phyloP scores from a whole-genome alignment of 2,797 vertebrate genomes.

The Enteromius argenteus region DNA sequence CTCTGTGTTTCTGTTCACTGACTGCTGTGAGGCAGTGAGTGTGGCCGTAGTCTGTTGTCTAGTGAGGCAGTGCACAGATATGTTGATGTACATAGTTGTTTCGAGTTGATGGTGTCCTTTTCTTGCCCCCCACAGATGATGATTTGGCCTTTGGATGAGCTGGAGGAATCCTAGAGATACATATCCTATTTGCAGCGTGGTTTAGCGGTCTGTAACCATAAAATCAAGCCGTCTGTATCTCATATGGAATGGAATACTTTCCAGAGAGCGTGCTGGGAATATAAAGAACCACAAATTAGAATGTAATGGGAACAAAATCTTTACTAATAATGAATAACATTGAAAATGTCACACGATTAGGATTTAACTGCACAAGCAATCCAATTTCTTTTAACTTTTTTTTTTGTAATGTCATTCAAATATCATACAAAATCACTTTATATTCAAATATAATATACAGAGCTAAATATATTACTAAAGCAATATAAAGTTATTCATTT shows the following conservation, averaged over 20 bases:
- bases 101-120: slow-evolving; percentile 29
- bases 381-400: not conserved
- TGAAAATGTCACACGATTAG: not conserved
- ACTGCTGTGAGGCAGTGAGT: not conserved
- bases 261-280: not conserved
- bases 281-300: not conserved
- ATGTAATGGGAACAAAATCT: not conserved
- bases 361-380: not conserved
- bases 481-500: not conserved
- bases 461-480: not conserved
- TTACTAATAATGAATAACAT: not conserved
- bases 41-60: not conserved
- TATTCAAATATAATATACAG: not conserved
- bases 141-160: slow-evolving; percentile 18
- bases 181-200: not conserved
- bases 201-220: slow-evolving; percentile 24
- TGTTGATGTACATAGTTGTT: not conserved
- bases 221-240: slow-evolving; percentile 15
- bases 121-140: slow-evolving; percentile 6
- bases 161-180: slow-evolving; percentile 15
- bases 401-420: not conserved
- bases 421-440: not conserved
- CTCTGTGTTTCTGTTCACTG: not conserved
- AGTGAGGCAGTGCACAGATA: not conserved
- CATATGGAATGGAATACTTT: not conserved